phyloP scores from a whole-genome alignment of 2,113 vertebrate species.

The Thymallus thymallus region DNA sequence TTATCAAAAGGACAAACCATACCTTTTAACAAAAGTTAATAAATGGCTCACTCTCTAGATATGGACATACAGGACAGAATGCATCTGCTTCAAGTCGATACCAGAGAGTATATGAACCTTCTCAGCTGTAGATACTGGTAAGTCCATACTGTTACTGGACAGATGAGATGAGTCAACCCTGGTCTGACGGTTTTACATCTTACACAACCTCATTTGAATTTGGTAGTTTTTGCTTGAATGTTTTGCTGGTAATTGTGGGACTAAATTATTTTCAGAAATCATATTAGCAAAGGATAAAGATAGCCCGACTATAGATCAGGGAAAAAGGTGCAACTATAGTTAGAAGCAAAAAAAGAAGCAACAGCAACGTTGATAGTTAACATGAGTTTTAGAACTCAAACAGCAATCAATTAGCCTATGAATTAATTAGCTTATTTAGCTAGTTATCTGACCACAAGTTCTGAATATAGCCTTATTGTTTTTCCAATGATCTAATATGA shows the following conservation, averaged over 20 bases:
- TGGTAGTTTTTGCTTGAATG: constrained; percentile 71
- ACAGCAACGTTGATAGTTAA: constrained; percentile 48
- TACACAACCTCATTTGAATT: constrained; percentile 33
- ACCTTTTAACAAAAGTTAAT: constrained; percentile 48
- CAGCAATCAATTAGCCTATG: not conserved
- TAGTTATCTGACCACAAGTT: not conserved
- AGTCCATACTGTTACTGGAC: constrained; percentile 84
- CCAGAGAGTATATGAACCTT: constrained; percentile 31
- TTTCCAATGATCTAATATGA: not conserved
- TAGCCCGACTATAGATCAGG: constrained; percentile 54
- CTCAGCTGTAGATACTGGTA: constrained; percentile 81
- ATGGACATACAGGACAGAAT: constrained; percentile 36
- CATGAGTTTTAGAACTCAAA: constrained; percentile 6
- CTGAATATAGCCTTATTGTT: not conserved
- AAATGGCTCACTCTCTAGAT: constrained; percentile 61
- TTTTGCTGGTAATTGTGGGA: constrained; percentile 54
- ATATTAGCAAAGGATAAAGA: constrained; percentile 61
- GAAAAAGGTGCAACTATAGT: constrained; percentile 55
- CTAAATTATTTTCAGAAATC: constrained; percentile 60
- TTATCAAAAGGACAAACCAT: too few species aligned
- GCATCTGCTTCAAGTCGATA: constrained; percentile 36
- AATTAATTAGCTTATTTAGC: not conserved
- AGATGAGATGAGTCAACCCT: constrained; percentile 56
- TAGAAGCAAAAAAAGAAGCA: constrained; percentile 59
- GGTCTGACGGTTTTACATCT: constrained; percentile 25